A percentile compares a stretch with the other conserved stretches of the same genome.
phyloP scores from a whole-genome alignment of 2,888 invertebrate genomes.

The Drosophila vallismaia region DNA sequence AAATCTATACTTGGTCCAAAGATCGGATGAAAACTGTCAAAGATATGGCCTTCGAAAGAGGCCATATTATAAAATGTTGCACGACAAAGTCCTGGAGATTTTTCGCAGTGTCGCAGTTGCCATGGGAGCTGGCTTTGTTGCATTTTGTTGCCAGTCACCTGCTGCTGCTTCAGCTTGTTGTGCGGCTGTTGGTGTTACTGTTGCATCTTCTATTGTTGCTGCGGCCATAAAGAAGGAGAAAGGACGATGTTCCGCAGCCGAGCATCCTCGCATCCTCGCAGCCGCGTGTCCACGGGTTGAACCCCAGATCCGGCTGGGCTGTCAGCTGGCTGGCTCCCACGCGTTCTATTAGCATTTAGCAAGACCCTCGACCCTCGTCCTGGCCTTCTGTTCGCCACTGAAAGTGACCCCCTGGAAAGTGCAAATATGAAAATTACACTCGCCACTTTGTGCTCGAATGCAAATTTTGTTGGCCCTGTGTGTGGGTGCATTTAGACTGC shows the following conservation, averaged over 20 bases:
- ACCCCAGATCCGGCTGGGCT: neutral
- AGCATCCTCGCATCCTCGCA: neutral
- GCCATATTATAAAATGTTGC: neutral
- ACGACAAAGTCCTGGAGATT: neutral
- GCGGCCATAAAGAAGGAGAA: conserved; percentile 11
- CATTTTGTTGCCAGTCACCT: conserved; percentile 15
- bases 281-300: conserved; percentile 5
- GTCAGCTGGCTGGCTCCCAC: conserved; percentile 17
- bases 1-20: too few relatives aligned
- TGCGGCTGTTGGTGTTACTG: neutral
- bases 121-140: conserved; percentile 15
- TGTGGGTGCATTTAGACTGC: neutral
- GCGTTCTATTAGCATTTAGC: conserved; percentile 25
- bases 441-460: conserved; percentile 58
- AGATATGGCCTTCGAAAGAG: too few relatives aligned
- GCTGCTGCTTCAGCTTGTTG: conserved; percentile 6
- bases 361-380: neutral
- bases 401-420: neutral
- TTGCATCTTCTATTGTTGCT: conserved; percentile 1
- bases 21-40: too few relatives aligned
- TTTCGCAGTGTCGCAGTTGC: neutral
- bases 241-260: conserved; percentile 12
- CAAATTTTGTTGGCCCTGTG: conserved; percentile 40
- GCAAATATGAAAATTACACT: conserved; percentile 52
- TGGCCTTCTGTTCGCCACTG: neutral